Conservation (phyloP, 2,888 invertebrate species). For the Andrena hattorfiana region DNA sequence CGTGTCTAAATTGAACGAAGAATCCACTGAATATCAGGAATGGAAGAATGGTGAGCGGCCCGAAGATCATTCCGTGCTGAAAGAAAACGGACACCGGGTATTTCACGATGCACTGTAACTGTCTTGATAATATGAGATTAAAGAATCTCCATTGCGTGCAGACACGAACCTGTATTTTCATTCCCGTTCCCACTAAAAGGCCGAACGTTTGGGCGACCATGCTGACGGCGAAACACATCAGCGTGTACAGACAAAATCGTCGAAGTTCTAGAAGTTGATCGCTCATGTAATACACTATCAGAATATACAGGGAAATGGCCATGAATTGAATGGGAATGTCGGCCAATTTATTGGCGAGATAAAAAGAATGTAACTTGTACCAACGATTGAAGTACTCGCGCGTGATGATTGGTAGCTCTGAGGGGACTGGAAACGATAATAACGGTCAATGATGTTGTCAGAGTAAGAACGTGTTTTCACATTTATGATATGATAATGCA, state of each 20-base stretch:
- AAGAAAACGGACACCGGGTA: slow-evolving; percentile 76
- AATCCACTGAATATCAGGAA: slow-evolving; percentile 97
- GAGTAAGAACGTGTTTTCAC: too few species aligned
- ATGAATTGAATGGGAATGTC: slow-evolving; percentile 92
- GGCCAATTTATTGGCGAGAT: slow-evolving; percentile 91
- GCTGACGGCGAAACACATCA: slow-evolving; percentile 91
- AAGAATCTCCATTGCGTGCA: background rate
- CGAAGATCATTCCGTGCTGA: slow-evolving; percentile 95
- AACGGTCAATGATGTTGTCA: background rate
- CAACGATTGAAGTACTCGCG: slow-evolving; percentile 95
- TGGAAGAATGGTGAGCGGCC: slow-evolving; percentile 94
- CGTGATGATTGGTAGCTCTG: slow-evolving; percentile 92
- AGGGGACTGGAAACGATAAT: slow-evolving; percentile 88
- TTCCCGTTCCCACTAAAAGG: slow-evolving; percentile 92
- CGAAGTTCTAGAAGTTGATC: slow-evolving; percentile 92
- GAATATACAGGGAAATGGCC: slow-evolving; percentile 90
- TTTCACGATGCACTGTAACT: background rate
- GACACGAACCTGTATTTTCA: slow-evolving; percentile 89
- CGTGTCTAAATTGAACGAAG: slow-evolving; percentile 93
- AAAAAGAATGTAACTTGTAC: slow-evolving; percentile 95
- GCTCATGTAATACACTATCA: slow-evolving; percentile 94
- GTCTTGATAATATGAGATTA: background rate
- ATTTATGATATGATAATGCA: background rate
- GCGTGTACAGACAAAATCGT: slow-evolving; percentile 90
- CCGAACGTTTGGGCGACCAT: slow-evolving; percentile 95